Conservation (phyloP, 2,888 invertebrate species). For the Thelaira solivaga region DNA sequence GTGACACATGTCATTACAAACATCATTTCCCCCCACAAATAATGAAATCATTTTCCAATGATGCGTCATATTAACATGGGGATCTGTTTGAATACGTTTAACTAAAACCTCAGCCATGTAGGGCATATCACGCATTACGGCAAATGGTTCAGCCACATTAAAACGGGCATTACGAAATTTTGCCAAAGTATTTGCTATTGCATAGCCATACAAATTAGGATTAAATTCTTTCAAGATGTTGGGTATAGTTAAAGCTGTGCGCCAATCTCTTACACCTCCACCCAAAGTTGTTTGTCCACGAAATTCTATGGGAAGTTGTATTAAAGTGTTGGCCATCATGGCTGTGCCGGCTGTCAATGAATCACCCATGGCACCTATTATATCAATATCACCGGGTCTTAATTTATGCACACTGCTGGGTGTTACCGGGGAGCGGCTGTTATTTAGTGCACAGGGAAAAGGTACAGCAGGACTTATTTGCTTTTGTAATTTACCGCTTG, state of each 20-base stretch:
- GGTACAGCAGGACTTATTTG: conserved; percentile 64
- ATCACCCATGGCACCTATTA: conserved; percentile 81
- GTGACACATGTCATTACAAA: conserved; percentile 80
- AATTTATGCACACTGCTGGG: conserved; percentile 79
- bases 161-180: conserved; percentile 68
- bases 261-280: conserved; percentile 79
- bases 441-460: conserved; percentile 75
- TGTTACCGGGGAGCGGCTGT: conserved; percentile 69
- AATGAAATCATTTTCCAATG: conserved; percentile 82
- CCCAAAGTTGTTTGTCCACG: conserved; percentile 78
- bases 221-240: conserved; percentile 82
- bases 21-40: conserved; percentile 81
- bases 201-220: conserved; percentile 80
- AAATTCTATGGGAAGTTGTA: conserved; percentile 77
- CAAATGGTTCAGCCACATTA: conserved; percentile 73
- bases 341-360: conserved; percentile 80
- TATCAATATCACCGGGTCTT: conserved; percentile 80
- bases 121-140: conserved; percentile 69
- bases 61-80: conserved; percentile 77
- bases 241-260: conserved; percentile 78
- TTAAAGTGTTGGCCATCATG: conserved; percentile 76
- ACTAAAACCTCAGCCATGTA: conserved; percentile 69
- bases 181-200: conserved; percentile 69
- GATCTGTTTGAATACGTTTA: conserved; percentile 69
- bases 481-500: conserved; percentile 70